Evolutionary conservation across 53 echinoderm and acorn worm genomes (phyloP), one percentile per base, ranked within the genome.

Genomic region (Paelopatides confundens): DNA sequence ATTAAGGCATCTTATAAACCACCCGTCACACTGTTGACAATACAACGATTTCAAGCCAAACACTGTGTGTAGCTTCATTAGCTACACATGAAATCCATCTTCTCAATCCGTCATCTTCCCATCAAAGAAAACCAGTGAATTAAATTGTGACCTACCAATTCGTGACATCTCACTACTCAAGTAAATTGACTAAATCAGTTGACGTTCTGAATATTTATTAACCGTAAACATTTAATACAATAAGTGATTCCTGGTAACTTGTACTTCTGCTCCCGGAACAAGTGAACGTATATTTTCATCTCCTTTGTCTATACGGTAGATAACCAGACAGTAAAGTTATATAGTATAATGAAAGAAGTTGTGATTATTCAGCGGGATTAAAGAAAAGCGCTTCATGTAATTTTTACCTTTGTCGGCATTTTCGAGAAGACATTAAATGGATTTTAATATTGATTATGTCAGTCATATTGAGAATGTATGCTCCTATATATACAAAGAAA

Each of bases 221-320:
- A 58, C 58, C n/a, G 58, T 58, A 58, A 58, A 58, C 58, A 6
- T 21, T 21, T 58, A 58, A 58, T 58, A 58, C 58, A 58, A 23
- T 58, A 58, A 58, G 58, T 58, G 58, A 58, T 58, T 58, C 58
- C 58, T 58, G 58, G 58, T 58, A 58, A 23, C 58, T n/a, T 58
- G 21, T n/a, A 43, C 43, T 43, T 43, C 43, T 43, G 43, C 43
- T 43, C 12, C 12, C 43, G 43, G 12, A 43, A 12, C 43, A 43
- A 43, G 43, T 43, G 43, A 0, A 43, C 12, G 43, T 43, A 43
- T 43, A 43, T n/a, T n/a, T n/a, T n/a, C n/a, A n/a, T n/a, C n/a
- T n/a, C n/a, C n/a, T n/a, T n/a, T n/a, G n/a, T n/a, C n/a, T n/a
- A n/a, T n/a, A n/a, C n/a, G n/a, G n/a, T n/a, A n/a, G n/a, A n/a